Evolutionary conservation across 1,140 invertebrate species (phyloP).

Genomic region (Phortica variegata): DNA sequence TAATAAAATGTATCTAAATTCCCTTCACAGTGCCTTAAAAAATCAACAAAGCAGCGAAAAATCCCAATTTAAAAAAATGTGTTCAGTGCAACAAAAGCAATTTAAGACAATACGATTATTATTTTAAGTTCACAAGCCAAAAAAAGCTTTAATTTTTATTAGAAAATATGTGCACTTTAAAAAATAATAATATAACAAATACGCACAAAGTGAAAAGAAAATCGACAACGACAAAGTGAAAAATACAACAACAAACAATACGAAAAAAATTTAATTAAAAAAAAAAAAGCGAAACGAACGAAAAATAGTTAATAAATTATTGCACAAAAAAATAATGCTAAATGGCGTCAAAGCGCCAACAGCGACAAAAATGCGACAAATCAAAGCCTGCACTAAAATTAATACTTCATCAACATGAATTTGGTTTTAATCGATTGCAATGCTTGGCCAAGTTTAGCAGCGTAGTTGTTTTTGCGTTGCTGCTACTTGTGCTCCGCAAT

Average conservation of each 20-base stretch:
- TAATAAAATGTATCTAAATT: slow-evolving; percentile 10
- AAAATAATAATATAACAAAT: slow-evolving; percentile 23
- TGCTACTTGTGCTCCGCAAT: too few species aligned
- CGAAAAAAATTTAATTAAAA: too few species aligned
- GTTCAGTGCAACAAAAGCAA: slow-evolving; percentile 16
- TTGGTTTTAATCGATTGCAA: slow-evolving; percentile 26
- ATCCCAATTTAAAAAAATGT: slow-evolving; percentile 15
- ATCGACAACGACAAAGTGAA: slow-evolving; percentile 8
- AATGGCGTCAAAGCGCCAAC: slow-evolving; percentile 14
- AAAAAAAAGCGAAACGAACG: too few species aligned
- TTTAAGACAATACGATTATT: slow-evolving; percentile 20
- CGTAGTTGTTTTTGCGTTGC: too few species aligned
- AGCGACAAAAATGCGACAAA: slow-evolving; percentile 5
- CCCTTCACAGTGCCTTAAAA: slow-evolving; percentile 18
- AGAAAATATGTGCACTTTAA: too few species aligned
- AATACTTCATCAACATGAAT: slow-evolving; percentile 3
- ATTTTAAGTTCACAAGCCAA: neutral
- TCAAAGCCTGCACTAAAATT: slow-evolving; percentile 1
- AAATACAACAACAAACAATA: too few species aligned
- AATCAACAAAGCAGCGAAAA: slow-evolving; percentile 14
- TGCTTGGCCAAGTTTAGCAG: too few species aligned
- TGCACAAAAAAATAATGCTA: too few species aligned
- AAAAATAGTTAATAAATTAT: too few species aligned
- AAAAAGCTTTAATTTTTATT: neutral
- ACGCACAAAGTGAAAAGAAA: slow-evolving; percentile 3